Conservation (phyloP, 1,140 invertebrate genomes). For the Asobara japonica region DNA sequence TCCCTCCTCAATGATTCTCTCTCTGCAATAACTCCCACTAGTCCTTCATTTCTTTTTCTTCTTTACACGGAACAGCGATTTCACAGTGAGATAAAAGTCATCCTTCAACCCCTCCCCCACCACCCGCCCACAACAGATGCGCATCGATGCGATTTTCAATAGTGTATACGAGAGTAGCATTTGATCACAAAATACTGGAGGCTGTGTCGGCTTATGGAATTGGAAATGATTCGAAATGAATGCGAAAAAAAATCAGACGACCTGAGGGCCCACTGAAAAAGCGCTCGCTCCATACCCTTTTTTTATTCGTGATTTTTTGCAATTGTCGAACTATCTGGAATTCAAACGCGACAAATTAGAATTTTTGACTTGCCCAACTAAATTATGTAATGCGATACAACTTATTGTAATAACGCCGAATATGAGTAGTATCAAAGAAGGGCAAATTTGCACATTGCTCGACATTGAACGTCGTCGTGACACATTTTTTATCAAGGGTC, state of each 20-base stretch:
- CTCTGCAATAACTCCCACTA: not conserved
- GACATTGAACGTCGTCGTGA: no score
- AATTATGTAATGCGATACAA: no score
- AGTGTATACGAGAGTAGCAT: not conserved
- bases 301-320: no score
- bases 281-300: no score
- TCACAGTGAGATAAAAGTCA: constrained; percentile 14
- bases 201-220: not conserved
- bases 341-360: no score
- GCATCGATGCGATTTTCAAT: not conserved
- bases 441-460: no score
- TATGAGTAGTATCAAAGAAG: no score
- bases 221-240: constrained; percentile 3
- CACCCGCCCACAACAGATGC: not conserved
- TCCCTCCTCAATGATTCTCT: constrained; percentile 14
- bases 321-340: no score
- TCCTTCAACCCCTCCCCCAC: not conserved
- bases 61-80: not conserved
- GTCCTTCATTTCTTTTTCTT: not conserved
- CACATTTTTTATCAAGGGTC: no score
- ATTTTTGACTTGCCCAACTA: no score
- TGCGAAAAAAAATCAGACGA: not conserved
- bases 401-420: no score
- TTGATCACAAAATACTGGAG: not conserved
- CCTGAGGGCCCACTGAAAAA: no score